phyloP scores from a whole-genome alignment of 2,888 invertebrate genomes.

The Drosophila yooni region DNA sequence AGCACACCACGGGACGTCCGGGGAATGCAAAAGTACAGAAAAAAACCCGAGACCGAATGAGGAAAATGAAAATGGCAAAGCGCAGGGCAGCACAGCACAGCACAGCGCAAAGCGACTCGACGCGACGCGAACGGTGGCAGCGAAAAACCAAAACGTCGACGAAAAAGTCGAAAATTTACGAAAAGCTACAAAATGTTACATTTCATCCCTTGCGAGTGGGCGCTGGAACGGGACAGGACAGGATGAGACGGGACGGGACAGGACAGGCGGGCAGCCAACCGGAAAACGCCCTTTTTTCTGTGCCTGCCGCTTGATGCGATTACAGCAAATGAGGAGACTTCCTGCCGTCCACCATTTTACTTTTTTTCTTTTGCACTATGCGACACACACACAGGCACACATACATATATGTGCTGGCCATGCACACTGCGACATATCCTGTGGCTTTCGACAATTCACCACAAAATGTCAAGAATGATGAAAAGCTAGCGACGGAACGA shows the following conservation, averaged over 20 bases:
- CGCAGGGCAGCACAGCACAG: constrained; percentile 16
- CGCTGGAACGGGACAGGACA: constrained; percentile 10
- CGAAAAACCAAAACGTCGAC: constrained; percentile 71
- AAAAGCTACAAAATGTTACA: constrained; percentile 82
- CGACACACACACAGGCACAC: constrained; percentile 18
- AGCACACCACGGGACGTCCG: constrained; percentile 30
- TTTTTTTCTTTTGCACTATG: constrained; percentile 28
- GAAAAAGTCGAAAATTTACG: constrained; percentile 80
- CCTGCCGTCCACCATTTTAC: constrained; percentile 78
- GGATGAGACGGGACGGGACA: constrained; percentile 17
- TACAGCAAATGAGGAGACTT: constrained; percentile 82
- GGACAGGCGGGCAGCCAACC: constrained; percentile 80
- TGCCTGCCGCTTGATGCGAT: constrained; percentile 70
- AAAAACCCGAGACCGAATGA: constrained; percentile 48
- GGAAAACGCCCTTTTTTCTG: constrained; percentile 83
- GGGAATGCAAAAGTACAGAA: constrained; percentile 45
- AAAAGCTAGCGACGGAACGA: constrained; percentile 78
- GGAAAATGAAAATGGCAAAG: constrained; percentile 60
- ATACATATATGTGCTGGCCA: constrained; percentile 27
- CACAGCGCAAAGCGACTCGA: constrained; percentile 13
- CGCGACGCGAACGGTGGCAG: constrained; percentile 36
- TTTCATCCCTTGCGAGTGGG: constrained; percentile 74
- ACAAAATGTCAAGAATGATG: constrained; percentile 85
- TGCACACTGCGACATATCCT: constrained; percentile 71
- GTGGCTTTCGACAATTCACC: constrained; percentile 85